Evolutionary conservation across 2,113 vertebrate genomes (phyloP).

Genomic region (Phalacrocorax brasilianus): DNA sequence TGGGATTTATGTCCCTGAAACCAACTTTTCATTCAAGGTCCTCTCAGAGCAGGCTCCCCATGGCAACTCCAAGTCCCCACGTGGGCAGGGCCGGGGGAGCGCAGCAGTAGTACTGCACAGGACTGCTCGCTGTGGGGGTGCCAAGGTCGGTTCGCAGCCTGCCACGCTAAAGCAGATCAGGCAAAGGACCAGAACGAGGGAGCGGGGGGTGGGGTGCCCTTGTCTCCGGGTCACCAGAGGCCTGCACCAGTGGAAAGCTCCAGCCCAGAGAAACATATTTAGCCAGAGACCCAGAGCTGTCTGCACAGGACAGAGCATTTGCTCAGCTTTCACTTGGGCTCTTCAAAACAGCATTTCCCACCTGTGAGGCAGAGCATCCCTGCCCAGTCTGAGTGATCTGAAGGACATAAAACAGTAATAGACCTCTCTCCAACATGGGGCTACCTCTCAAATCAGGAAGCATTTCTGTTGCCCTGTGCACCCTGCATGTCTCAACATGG

Average conservation of each 20-base stretch:
- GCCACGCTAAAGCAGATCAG: neutral
- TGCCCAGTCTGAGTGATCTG: neutral
- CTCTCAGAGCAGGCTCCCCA: neutral
- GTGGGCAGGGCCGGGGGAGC: fast-evolving
- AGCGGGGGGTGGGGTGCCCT: neutral
- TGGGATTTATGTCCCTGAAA: neutral
- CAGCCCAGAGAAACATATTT: neutral
- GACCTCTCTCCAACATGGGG: neutral
- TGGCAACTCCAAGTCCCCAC: neutral
- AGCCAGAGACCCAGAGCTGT: neutral
- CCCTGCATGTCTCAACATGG: neutral
- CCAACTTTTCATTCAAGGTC: neutral
- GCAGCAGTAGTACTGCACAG: neutral
- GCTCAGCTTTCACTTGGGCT: neutral
- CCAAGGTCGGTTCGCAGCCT: neutral
- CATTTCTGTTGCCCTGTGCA: neutral
- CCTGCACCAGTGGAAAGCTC: neutral
- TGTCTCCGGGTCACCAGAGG: neutral
- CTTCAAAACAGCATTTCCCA: neutral
- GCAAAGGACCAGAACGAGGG: neutral
- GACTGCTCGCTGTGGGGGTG: neutral
- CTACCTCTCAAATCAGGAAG: neutral
- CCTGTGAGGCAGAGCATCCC: neutral
- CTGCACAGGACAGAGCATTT: neutral
- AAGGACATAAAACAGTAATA: neutral